A percentile compares a stretch with the other conserved stretches of the same genome.
Evolutionary conservation across 2,888 invertebrate genomes (phyloP).

Genomic region (Nebria brevicollis): DNA sequence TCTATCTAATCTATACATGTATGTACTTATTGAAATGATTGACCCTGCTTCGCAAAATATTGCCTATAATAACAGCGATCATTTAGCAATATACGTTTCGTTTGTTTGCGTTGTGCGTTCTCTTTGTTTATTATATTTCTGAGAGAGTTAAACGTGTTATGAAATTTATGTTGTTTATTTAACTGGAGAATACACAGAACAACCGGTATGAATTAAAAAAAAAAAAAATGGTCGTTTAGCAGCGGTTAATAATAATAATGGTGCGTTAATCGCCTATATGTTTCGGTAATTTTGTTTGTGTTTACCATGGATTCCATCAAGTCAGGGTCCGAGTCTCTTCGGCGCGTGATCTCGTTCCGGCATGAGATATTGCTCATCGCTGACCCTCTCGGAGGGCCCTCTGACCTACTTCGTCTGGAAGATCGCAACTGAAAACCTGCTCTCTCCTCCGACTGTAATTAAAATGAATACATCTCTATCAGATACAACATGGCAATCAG

Average conservation of each 20-base stretch:
- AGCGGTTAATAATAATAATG: not conserved
- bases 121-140: not conserved
- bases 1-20: not conserved
- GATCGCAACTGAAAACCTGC: conserved; percentile 68
- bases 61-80: not conserved
- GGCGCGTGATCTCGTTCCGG: conserved; percentile 53
- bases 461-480: conserved; percentile 63
- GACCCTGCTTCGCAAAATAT: not conserved
- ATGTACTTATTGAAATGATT: too few species aligned
- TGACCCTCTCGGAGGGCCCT: conserved; percentile 70
- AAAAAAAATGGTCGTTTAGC: not conserved
- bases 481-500: conserved; percentile 40
- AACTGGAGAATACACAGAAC: conserved; percentile 45
- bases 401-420: conserved; percentile 81
- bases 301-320: conserved; percentile 60
- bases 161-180: not conserved
- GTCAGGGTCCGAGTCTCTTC: conserved; percentile 63
- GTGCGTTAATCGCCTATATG: conserved; percentile 28
- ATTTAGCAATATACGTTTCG: not conserved
- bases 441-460: conserved; percentile 76
- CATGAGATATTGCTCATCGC: conserved; percentile 52
- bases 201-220: conserved; percentile 14
- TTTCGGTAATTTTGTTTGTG: conserved; percentile 17
- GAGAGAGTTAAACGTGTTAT: not conserved
- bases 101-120: not conserved